Evolutionary conservation across 1,140 invertebrate genomes (phyloP), one percentile per base, ranked within the genome.

Genomic region (Gryllus bimaculatus): DNA sequence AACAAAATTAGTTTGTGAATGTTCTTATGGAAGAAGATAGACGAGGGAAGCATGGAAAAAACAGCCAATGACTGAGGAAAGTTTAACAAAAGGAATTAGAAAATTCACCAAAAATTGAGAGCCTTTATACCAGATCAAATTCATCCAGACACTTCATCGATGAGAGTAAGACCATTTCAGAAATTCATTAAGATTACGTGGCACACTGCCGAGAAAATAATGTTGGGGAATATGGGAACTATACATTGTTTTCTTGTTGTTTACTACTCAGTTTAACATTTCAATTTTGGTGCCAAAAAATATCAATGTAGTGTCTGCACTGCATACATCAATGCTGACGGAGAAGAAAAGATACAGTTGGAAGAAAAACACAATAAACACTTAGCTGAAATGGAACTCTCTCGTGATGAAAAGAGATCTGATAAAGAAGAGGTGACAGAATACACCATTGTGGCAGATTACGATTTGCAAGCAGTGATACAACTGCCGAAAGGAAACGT

Each of bases 391-490:
- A 73, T 12, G 18, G 54, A 73, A 73, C 18, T 73, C 54, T 73
- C 54, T 18, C 54, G 54, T 73, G 18, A 8, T 73, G 54, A 73
- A 8, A 73, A 8, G 54, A 73, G 54, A 73, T 73, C 10, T 73
- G 54, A 73, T 73, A 73, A 73, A 18, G 18, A 73, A 12, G 54
- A n/a, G n/a, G n/a, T n/a, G n/a, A n/a, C 54, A 18, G 54, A 73
- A 73, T 18, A 73, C 54, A 18, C 54, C 8, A 18, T 73, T 73
- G 18, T 73, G 8, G 8, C 54, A 73, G 54, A 12, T 73, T 73
- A 73, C 54, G 54, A 73, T 73, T 73, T 73, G 54, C 54, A 73
- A 73, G 54, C 54, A 73, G 54, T 73, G 54, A 73, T 73, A 18
- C 54, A 73, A 73, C 18, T 73, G 18, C 54, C 18, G 10, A 73